Evolutionary conservation across 2,888 invertebrate species (phyloP), one percentile per base, ranked within the genome.

Genomic region (Syritta pipiens): DNA sequence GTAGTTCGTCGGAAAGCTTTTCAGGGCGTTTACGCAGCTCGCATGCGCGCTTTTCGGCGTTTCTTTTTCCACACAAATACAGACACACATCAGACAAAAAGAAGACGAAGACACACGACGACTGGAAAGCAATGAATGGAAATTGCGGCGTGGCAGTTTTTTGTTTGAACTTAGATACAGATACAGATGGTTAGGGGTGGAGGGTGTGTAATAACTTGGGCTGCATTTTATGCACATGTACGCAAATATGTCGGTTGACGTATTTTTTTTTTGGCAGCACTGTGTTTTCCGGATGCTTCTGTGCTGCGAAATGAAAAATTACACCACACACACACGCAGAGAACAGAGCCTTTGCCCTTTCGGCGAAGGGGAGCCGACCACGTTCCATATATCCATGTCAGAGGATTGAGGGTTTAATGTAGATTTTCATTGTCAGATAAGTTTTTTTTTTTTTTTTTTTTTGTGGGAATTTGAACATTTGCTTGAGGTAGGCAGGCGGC

Each of bases 1-100:
- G 10, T 6, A 17, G 59, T 60, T 49, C 55, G 37, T 49, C 6
- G n/a, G n/a, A 68, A 67, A 79, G 74, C 74, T 74, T 79, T 79
- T 74, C 74, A 79, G 79, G 79, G 79, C 79, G 79, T 79, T 79
- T 79, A 79, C 79, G 67, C 67, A 57, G 55, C 53, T 62, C 79
- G 74, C 79, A 79, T 79, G 79, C 79, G 79, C 79, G 12, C 48
- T 62, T 10, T 26, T 30, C n/a, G 57, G 49, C 32, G 48, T 10
- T 49, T 63, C 35, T 24, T 35, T 60, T 48, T 51, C n/a, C 6
- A 5, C n/a, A 9, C 12, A 6, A 26, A 24, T 24, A n/a, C n/a
- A n/a, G n/a, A n/a, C n/a, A n/a, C n/a, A n/a, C n/a, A n/a, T n/a
- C n/a, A n/a, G n/a, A n/a, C n/a, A n/a, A n/a, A n/a, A n/a, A 26